phyloP scores from a whole-genome alignment of 2,113 vertebrate species.

The Psettodes erumei region DNA sequence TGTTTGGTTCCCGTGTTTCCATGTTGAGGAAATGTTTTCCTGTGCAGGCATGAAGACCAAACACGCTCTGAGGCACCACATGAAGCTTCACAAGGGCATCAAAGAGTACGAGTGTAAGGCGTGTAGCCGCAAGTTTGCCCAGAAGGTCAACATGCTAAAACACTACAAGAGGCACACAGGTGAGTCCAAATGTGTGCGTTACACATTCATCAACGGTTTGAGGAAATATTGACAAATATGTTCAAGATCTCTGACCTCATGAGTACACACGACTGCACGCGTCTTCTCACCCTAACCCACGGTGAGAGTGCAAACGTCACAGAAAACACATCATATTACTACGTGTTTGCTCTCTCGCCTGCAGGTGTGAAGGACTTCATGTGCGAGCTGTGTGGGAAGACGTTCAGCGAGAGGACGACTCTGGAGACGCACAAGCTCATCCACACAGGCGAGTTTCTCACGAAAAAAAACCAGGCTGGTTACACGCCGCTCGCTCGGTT shows the following conservation, averaged over 20 bases:
- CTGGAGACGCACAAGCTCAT: constrained; percentile 98
- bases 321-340: not conserved
- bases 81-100: constrained; percentile 99
- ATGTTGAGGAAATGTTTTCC: not conserved
- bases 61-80: constrained; percentile 96
- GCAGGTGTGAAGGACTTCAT: constrained; percentile 99
- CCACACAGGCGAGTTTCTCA: constrained; percentile 88
- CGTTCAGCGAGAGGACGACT: constrained; percentile 96
- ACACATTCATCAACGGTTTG: not conserved
- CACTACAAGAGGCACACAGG: constrained; percentile 98
- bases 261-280: not conserved
- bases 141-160: constrained; percentile 99
- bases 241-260: not conserved
- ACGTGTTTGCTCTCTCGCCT: not conserved
- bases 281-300: not conserved
- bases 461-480: not conserved
- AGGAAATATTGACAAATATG: not conserved
- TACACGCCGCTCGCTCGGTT: not conserved
- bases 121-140: constrained; percentile 96
- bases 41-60: constrained; percentile 98
- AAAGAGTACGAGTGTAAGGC: constrained; percentile 98
- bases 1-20: not conserved
- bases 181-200: constrained; percentile 62
- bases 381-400: constrained; percentile 98
- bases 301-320: not conserved